Evolutionary conservation across 2,888 invertebrate genomes (phyloP).

Genomic region (Linnaemya vulpina): DNA sequence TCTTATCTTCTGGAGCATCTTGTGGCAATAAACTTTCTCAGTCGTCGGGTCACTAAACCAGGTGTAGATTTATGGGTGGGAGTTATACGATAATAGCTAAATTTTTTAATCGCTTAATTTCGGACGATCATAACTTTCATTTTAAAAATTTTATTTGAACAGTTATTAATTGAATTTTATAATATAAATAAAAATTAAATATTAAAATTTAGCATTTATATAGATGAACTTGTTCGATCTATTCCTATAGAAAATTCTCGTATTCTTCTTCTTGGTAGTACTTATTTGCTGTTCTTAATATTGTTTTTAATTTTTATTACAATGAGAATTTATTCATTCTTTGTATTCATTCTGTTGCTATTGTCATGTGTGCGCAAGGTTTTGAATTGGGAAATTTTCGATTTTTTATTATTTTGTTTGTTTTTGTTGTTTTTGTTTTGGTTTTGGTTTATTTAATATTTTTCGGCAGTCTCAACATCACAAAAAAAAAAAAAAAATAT

Average conservation of each 20-base stretch:
- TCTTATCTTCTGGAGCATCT: too few relatives aligned
- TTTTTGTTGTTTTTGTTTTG: too few relatives aligned
- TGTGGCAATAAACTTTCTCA: too few relatives aligned
- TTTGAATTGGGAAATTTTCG: slow-evolving; percentile 67
- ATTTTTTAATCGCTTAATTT: too few relatives aligned
- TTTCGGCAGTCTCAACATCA: slow-evolving; percentile 44
- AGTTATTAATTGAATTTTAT: too few relatives aligned
- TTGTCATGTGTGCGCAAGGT: slow-evolving; percentile 71
- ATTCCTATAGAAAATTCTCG: background rate
- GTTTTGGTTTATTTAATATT: slow-evolving; percentile 4
- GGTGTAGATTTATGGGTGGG: too few relatives aligned
- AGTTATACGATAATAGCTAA: too few relatives aligned
- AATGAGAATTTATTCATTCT: slow-evolving; percentile 68
- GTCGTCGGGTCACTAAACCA: too few relatives aligned
- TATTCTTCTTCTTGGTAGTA: slow-evolving; percentile 14
- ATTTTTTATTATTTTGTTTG: slow-evolving; percentile 3
- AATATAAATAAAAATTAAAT: too few relatives aligned
- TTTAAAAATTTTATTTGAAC: too few relatives aligned
- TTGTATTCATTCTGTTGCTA: slow-evolving; percentile 68
- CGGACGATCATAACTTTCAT: too few relatives aligned
- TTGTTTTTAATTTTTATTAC: slow-evolving; percentile 56
- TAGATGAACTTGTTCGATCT: slow-evolving; percentile 22
- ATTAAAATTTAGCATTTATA: too few relatives aligned
- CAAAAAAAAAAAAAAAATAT: slow-evolving; percentile 47
- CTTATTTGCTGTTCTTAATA: slow-evolving; percentile 30